phyloP scores from a whole-genome alignment of 2,113 vertebrate species.

The Emydura subglobosa region DNA sequence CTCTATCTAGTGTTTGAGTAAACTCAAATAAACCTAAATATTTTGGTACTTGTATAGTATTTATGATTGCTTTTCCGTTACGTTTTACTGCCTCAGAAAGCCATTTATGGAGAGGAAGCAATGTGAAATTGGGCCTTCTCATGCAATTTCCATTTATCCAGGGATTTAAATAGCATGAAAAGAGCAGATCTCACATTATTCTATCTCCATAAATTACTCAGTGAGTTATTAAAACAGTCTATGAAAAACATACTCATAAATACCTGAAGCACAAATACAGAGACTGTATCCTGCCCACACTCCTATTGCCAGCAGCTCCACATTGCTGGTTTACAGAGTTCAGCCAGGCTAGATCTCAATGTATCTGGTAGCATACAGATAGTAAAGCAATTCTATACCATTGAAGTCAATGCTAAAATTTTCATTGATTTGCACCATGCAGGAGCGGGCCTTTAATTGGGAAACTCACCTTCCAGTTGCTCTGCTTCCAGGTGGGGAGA shows the following conservation, averaged over 20 bases:
- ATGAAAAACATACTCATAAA: conserved; percentile 59
- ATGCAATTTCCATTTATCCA: conserved; percentile 30
- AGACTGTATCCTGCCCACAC: neutral
- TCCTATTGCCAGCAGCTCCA: conserved; percentile 48
- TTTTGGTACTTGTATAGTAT: conserved; percentile 18
- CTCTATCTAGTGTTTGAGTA: neutral
- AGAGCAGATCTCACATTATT: conserved; percentile 6
- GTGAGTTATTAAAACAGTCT: conserved; percentile 58
- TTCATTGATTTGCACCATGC: neutral
- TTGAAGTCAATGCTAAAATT: neutral
- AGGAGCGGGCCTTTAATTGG: neutral
- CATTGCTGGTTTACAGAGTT: conserved; percentile 40
- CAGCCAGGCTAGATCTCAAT: conserved; percentile 21
- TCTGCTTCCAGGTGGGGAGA: neutral
- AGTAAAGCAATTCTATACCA: neutral
- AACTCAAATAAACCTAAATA: conserved; percentile 19
- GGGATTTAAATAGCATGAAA: conserved; percentile 42
- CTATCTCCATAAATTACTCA: conserved; percentile 62
- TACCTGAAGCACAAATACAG: conserved; percentile 39
- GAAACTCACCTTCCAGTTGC: neutral
- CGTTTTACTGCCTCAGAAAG: conserved; percentile 46
- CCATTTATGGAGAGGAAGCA: conserved; percentile 27
- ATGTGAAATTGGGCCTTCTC: conserved; percentile 44
- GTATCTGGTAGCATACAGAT: neutral
- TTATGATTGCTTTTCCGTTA: conserved; percentile 43